These are phyloP conservation scores for Scaptodrosophila latifasciaeformis DNA, from an alignment of 2,888 invertebrate species.

Conservation along the genomic window DNA sequence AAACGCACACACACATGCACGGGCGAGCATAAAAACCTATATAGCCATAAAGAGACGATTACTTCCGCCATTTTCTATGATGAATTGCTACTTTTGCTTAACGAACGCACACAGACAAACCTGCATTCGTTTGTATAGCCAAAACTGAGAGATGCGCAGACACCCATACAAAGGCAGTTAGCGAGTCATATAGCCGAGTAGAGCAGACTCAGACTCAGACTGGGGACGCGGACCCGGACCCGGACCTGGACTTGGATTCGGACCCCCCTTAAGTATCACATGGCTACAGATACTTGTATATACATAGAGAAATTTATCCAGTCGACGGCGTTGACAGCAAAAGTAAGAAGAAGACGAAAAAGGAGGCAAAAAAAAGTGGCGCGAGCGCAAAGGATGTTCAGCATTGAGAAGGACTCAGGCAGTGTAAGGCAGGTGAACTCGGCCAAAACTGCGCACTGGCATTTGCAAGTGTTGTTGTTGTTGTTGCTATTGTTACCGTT, in stretches of 20 bases:
- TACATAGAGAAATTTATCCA: slow-evolving; percentile 57
- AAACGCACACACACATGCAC: slow-evolving; percentile 25
- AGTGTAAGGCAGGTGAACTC: slow-evolving; percentile 61
- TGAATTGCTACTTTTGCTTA: slow-evolving; percentile 71
- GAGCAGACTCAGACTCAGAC: slow-evolving; percentile 13
- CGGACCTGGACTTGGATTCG: too few relatives aligned
- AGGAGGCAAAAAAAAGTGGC: neutral
- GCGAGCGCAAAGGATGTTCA: slow-evolving; percentile 5
- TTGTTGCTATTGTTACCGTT: slow-evolving; percentile 19
- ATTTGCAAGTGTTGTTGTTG: slow-evolving; percentile 19
- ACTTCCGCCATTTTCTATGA: slow-evolving; percentile 74
- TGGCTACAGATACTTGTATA: slow-evolving; percentile 11
- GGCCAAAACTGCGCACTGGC: slow-evolving; percentile 28
- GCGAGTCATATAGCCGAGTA: slow-evolving; percentile 22
- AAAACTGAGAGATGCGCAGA: slow-evolving; percentile 49
- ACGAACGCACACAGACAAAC: slow-evolving; percentile 28
- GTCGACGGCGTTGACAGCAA: slow-evolving; percentile 56
- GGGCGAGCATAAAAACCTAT: slow-evolving; percentile 56
- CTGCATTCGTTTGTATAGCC: neutral
- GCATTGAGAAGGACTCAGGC: slow-evolving; percentile 7
- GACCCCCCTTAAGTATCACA: too few relatives aligned
- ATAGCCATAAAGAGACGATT: slow-evolving; percentile 39
- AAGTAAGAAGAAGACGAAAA: neutral
- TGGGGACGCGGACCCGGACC: too few relatives aligned
- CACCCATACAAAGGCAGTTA: slow-evolving; percentile 41